These are phyloP conservation scores for Bombus soroeensis DNA, from an alignment of 1,140 invertebrate genomes.

Conservation along the genomic window DNA sequence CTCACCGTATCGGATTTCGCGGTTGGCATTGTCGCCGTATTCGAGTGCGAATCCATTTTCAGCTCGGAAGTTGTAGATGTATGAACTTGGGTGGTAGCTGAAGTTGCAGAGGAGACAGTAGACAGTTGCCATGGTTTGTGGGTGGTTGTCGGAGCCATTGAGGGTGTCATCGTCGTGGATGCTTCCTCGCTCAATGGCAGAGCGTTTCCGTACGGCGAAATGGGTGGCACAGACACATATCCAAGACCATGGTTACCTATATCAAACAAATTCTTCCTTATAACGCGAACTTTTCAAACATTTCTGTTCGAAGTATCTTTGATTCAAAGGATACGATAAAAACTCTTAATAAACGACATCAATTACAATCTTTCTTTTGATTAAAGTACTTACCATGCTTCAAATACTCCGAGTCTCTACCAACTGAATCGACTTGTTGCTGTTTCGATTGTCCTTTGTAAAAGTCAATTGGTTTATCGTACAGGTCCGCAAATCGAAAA, in stretches of 20 bases:
- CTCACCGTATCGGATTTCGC: conserved; percentile 57
- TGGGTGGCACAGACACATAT: conserved; percentile 65
- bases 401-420: conserved; percentile 66
- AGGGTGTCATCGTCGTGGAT: conserved; percentile 22
- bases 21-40: conserved; percentile 16
- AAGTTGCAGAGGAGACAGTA: conserved; percentile 1
- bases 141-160: conserved; percentile 21
- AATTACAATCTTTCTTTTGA: background rate
- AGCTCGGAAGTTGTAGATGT: conserved; percentile 35
- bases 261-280: background rate
- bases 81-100: conserved; percentile 31
- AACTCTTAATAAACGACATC: background rate
- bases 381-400: conserved; percentile 65
- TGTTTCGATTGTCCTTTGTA: conserved; percentile 30
- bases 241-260: conserved; percentile 71
- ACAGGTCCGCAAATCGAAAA: conserved; percentile 23
- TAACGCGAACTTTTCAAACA: no score
- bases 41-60: conserved; percentile 25
- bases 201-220: conserved; percentile 59
- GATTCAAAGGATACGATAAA: background rate
- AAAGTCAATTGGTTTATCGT: conserved; percentile 35
- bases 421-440: conserved; percentile 49
- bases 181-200: conserved; percentile 39
- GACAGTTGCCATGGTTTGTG: conserved; percentile 18
- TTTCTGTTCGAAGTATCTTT: background rate